phyloP scores from a whole-genome alignment of 2,113 vertebrate genomes.

The Ceratotherium simum region DNA sequence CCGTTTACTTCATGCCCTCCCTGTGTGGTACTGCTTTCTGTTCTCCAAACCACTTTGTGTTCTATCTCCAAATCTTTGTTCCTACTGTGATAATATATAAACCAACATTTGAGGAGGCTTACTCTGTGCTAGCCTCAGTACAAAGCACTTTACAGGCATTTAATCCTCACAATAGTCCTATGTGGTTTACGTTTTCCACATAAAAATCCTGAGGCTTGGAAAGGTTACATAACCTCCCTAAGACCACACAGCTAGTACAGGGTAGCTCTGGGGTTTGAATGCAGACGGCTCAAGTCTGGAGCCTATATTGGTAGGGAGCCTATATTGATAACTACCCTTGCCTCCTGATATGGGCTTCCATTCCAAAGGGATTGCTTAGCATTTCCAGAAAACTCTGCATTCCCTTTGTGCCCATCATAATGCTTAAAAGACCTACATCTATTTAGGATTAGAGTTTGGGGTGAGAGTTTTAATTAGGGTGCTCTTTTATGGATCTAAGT shows the following conservation, averaged over 20 bases:
- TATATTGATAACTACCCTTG: background rate
- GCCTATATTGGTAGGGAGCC: background rate
- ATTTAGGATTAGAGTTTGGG: background rate
- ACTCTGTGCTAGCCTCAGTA: background rate
- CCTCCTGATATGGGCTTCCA: background rate
- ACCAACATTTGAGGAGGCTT: background rate
- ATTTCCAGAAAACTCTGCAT: background rate
- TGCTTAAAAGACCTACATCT: background rate
- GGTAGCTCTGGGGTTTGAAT: background rate
- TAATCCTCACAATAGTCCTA: background rate
- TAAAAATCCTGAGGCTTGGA: background rate
- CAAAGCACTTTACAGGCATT: background rate
- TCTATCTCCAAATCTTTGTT: conserved; percentile 8
- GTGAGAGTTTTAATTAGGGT: conserved; percentile 27
- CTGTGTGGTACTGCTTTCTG: background rate
- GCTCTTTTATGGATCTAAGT: background rate
- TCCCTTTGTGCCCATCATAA: background rate
- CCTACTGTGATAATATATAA: background rate
- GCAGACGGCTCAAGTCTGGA: background rate
- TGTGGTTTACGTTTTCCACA: background rate
- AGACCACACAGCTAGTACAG: background rate
- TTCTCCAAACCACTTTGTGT: background rate
- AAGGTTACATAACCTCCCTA: background rate
- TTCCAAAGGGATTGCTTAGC: background rate
- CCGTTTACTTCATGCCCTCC: background rate